Conservation (phyloP, 1,140 invertebrate genomes). For the Trissolcus basalis region DNA sequence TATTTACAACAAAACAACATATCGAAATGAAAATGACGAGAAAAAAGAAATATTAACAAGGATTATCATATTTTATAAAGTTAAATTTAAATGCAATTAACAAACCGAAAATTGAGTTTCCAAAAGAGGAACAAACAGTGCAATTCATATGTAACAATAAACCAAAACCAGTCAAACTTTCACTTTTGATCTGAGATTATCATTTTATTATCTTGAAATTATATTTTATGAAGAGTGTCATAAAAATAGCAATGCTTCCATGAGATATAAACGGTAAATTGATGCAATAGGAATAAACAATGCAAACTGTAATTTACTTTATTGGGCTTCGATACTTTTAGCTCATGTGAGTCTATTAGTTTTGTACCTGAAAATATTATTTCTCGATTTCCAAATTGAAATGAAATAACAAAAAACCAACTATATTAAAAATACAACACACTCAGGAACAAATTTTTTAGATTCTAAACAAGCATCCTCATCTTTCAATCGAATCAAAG, state of each 20-base stretch:
- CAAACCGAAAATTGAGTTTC: too few relatives aligned
- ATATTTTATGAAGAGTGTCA: not conserved
- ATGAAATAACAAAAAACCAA: conserved; percentile 10
- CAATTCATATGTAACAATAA: too few relatives aligned
- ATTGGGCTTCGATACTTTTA: conserved; percentile 56
- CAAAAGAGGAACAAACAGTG: too few relatives aligned
- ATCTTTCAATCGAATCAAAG: conserved; percentile 35
- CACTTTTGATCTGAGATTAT: too few relatives aligned
- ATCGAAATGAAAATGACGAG: too few relatives aligned
- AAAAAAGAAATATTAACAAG: too few relatives aligned
- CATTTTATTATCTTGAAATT: too few relatives aligned
- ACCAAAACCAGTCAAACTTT: too few relatives aligned
- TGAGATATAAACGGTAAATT: conserved; percentile 33
- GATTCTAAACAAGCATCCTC: conserved; percentile 39
- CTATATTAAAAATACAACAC: conserved; percentile 49
- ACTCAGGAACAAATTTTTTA: conserved; percentile 65
- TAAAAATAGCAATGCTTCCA: conserved; percentile 60
- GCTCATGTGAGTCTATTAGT: conserved; percentile 61
- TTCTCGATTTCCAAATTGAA: conserved; percentile 60
- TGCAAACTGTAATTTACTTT: conserved; percentile 35
- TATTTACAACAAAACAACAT: too few relatives aligned
- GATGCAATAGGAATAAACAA: conserved; percentile 24
- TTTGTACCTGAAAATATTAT: conserved; percentile 68
- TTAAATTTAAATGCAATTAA: too few relatives aligned
- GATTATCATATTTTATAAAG: too few relatives aligned